Evolutionary conservation across 2,113 vertebrate species (phyloP).

Genomic region (Syngnathus scovelli): DNA sequence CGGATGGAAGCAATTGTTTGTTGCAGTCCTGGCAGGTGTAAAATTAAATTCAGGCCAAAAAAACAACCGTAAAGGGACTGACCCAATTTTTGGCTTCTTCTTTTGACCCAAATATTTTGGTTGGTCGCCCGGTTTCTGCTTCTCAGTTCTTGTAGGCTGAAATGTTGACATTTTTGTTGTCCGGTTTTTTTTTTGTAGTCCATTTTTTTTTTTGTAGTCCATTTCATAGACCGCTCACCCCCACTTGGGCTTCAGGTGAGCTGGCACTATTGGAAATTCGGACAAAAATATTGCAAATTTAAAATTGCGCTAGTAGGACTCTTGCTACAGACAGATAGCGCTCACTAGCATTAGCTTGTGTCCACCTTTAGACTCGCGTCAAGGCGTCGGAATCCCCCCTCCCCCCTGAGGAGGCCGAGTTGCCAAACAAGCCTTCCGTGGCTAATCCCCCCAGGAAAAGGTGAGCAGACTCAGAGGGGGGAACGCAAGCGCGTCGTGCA

Average conservation of each 20-base stretch:
- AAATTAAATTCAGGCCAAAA: too few species aligned
- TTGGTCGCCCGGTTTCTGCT: not conserved
- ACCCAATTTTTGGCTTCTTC: too few species aligned
- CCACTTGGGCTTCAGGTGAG: not conserved
- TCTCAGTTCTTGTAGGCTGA: not conserved
- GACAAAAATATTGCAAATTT: not conserved
- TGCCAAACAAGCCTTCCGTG: conserved; percentile 22
- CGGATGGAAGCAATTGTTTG: too few species aligned
- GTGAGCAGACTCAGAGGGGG: conserved; percentile 12
- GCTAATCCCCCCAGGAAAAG: conserved; percentile 47
- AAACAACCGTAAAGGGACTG: too few species aligned
- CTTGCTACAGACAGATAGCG: conserved; percentile 17
- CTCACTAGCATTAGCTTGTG: conserved; percentile 3
- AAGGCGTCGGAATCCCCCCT: conserved; percentile 23
- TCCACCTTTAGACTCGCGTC: conserved; percentile 19
- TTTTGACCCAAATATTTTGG: too few species aligned
- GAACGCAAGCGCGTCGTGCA: conserved; percentile 5
- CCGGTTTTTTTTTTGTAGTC: too few species aligned
- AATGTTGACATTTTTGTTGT: not conserved
- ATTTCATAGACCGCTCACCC: not conserved
- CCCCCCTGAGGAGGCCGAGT: conserved; percentile 5
- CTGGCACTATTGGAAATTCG: too few species aligned
- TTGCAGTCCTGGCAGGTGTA: too few species aligned
- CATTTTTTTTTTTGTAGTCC: not conserved
- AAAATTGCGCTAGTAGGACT: conserved; percentile 5